phyloP scores from a whole-genome alignment of 53 echinoderm and acorn worm species.

The Holothuria leucospilota region DNA sequence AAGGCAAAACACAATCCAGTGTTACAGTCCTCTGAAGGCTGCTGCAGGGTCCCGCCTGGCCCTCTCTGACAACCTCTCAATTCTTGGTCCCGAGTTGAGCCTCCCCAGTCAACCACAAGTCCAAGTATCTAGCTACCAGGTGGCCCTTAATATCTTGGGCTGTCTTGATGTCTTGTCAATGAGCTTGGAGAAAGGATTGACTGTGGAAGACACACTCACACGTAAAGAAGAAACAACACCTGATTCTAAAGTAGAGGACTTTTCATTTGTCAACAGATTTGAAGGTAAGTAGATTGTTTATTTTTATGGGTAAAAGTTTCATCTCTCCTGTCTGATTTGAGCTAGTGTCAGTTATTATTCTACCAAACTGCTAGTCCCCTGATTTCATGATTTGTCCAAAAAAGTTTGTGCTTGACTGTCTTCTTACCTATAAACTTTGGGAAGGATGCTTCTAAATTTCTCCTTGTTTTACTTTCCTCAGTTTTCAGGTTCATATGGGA shows the following conservation, averaged over 20 bases:
- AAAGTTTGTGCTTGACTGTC: too few species aligned
- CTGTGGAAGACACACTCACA: constrained; percentile 72
- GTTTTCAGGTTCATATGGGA: too few species aligned
- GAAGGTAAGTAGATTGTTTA: constrained; percentile 54
- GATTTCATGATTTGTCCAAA: too few species aligned
- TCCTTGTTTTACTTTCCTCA: too few species aligned
- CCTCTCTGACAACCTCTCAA: constrained; percentile 65
- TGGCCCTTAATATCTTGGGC: constrained; percentile 87
- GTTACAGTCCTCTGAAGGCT: constrained; percentile 58
- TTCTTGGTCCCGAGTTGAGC: constrained; percentile 86
- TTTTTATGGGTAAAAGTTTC: too few species aligned
- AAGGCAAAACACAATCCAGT: constrained; percentile 60
- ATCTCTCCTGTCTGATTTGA: too few species aligned
- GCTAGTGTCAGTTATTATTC: too few species aligned
- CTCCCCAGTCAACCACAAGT: constrained; percentile 77
- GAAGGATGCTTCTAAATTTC: too few species aligned
- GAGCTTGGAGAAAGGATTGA: constrained; percentile 77
- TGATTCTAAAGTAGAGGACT: constrained; percentile 83
- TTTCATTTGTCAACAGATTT: constrained; percentile 84
- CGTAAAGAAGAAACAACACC: constrained; percentile 53
- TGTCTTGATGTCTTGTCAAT: constrained; percentile 85
- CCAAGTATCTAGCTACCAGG: constrained; percentile 77
- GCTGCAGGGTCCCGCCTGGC: constrained; percentile 52
- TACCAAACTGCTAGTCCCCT: too few species aligned
- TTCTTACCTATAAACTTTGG: too few species aligned